phyloP scores from a whole-genome alignment of 2,888 invertebrate species.

The Zhuqinia jingwanae region DNA sequence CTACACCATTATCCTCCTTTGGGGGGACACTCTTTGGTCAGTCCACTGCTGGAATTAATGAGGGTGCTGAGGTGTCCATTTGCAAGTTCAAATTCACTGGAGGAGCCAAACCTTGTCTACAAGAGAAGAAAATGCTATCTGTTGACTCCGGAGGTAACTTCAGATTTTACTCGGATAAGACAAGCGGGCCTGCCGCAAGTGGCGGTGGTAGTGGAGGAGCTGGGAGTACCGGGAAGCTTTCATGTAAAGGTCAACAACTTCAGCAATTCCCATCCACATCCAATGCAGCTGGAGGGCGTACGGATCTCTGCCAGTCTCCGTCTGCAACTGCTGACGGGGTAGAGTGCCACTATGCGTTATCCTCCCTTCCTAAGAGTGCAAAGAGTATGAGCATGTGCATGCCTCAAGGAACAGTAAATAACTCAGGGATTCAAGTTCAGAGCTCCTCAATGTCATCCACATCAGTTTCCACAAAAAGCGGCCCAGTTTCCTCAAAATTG shows the following conservation, averaged over 20 bases:
- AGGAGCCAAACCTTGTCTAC: constrained; percentile 92
- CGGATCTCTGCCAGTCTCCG: constrained; percentile 20
- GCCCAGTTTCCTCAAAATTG: not conserved
- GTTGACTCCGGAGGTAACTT: constrained; percentile 95
- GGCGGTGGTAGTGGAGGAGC: not conserved
- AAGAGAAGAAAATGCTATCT: constrained; percentile 95
- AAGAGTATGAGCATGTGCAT: constrained; percentile 79
- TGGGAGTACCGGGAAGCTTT: not conserved
- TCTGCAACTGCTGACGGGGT: not conserved
- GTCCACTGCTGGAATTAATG: constrained; percentile 84
- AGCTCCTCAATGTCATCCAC: not conserved
- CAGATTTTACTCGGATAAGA: constrained; percentile 85
- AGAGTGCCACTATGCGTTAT: constrained; percentile 66
- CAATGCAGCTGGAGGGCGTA: not conserved
- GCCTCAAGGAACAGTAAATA: constrained; percentile 57
- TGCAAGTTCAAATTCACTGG: constrained; percentile 97
- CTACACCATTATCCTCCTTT: constrained; percentile 55
- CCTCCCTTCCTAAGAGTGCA: constrained; percentile 77
- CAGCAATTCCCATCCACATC: constrained; percentile 14
- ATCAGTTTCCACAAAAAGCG: constrained; percentile 31
- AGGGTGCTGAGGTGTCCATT: constrained; percentile 87
- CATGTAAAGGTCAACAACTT: constrained; percentile 32
- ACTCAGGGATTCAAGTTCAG: constrained; percentile 33
- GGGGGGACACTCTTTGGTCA: constrained; percentile 88
- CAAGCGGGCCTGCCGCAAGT: not conserved